Evolutionary conservation across 2,888 invertebrate genomes (phyloP).

Genomic region (Eucera pruinosa): DNA sequence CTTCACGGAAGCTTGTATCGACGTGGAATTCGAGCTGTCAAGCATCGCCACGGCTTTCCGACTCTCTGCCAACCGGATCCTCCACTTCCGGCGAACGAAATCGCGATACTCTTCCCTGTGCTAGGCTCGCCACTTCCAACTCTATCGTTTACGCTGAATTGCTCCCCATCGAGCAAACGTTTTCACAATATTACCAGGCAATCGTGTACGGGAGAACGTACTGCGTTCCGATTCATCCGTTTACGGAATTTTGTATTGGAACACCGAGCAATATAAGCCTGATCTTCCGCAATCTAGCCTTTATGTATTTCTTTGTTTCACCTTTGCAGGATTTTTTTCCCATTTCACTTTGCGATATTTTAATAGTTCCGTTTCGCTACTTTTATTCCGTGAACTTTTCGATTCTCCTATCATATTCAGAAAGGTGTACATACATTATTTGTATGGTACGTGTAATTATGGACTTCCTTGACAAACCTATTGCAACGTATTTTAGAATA

Average conservation of each 20-base stretch:
- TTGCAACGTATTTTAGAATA: too few relatives aligned
- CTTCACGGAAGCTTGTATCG: slow-evolving; percentile 27
- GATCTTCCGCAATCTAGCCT: not conserved
- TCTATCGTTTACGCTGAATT: slow-evolving; percentile 40
- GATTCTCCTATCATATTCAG: too few relatives aligned
- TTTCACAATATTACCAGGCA: slow-evolving; percentile 18
- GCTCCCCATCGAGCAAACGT: slow-evolving; percentile 27
- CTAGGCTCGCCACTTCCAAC: slow-evolving; percentile 3
- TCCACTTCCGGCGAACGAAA: slow-evolving; percentile 19
- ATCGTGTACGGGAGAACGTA: not conserved
- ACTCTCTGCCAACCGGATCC: slow-evolving; percentile 9
- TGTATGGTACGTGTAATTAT: too few relatives aligned
- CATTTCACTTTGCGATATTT: too few relatives aligned
- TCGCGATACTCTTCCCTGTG: slow-evolving; percentile 25
- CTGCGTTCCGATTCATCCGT: slow-evolving; percentile 1
- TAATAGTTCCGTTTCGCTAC: too few relatives aligned
- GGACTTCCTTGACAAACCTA: too few relatives aligned
- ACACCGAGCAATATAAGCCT: not conserved
- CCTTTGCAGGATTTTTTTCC: too few relatives aligned
- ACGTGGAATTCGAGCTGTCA: slow-evolving; percentile 17
- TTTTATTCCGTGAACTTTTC: too few relatives aligned
- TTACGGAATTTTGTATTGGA: not conserved
- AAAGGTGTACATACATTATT: too few relatives aligned
- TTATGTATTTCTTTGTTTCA: too few relatives aligned
- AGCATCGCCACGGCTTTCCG: not conserved